Percentiles rank a stretch among this genome's conserved stretches.
Evolutionary conservation across 2,113 vertebrate species (phyloP).

Genomic region (Dasyprocta punctata): DNA sequence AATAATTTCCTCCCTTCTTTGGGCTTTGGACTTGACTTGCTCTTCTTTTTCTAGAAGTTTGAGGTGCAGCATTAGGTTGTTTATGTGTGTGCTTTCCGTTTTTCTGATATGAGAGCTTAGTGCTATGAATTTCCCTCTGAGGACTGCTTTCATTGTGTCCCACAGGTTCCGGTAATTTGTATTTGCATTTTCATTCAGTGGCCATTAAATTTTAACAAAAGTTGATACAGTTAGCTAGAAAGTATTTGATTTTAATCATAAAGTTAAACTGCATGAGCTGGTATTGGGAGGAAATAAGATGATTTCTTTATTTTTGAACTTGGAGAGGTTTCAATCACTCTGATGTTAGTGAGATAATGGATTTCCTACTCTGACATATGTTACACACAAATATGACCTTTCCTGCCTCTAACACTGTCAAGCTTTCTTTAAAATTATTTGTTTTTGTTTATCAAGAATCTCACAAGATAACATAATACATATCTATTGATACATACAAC

Average conservation of each 20-base stretch:
- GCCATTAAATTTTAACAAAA: too few relatives aligned
- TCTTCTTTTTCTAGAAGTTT: too few relatives aligned
- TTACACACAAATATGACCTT: background rate
- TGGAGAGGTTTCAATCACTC: background rate
- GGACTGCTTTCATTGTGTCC: too few relatives aligned
- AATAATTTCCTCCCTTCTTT: too few relatives aligned
- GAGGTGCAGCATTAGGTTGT: too few relatives aligned
- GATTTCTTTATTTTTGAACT: background rate
- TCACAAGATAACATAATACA: background rate
- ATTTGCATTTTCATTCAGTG: too few relatives aligned
- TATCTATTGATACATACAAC: background rate
- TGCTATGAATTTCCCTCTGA: too few relatives aligned
- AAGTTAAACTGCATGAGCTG: background rate
- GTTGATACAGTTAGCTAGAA: background rate
- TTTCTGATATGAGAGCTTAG: too few relatives aligned
- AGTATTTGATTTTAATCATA: background rate
- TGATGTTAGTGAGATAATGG: background rate
- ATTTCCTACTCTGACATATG: background rate
- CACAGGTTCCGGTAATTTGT: too few relatives aligned
- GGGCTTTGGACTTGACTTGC: too few relatives aligned
- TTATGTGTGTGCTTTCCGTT: too few relatives aligned
- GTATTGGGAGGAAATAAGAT: background rate
- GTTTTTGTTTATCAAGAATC: background rate
- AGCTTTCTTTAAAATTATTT: background rate
- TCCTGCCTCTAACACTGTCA: background rate